A percentile compares a stretch with the other conserved stretches of the same genome.
phyloP scores from a whole-genome alignment of 1,140 invertebrate species.

The Wiebesia pumilae region DNA sequence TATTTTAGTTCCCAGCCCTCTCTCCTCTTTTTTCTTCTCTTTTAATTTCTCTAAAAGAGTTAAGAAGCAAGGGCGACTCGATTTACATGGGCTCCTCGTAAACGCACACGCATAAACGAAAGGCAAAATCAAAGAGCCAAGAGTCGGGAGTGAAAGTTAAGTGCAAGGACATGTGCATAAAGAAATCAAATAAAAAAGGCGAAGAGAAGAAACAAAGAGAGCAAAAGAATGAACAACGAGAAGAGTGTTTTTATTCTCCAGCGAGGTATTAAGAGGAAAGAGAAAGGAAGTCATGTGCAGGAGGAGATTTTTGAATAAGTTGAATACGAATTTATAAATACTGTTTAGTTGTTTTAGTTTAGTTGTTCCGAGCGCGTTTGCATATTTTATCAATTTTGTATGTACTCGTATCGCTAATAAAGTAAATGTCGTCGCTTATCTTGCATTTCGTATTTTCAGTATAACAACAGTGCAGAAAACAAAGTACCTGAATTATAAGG shows the following conservation, averaged over 20 bases:
- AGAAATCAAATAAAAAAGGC: constrained; percentile 43
- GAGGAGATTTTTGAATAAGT: constrained; percentile 24
- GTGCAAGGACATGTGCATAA: constrained; percentile 43
- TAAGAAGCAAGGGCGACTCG: constrained; percentile 36
- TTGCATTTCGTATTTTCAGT: neutral
- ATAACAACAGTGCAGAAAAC: neutral
- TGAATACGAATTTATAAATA: constrained; percentile 22
- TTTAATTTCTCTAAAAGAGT: constrained; percentile 44
- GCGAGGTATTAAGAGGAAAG: constrained; percentile 49
- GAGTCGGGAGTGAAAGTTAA: constrained; percentile 49
- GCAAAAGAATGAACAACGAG: constrained; percentile 54
- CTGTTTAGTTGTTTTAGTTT: too few relatives aligned
- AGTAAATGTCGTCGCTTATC: neutral
- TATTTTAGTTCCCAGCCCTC: constrained; percentile 23
- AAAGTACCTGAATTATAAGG: neutral
- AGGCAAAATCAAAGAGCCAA: constrained; percentile 40
- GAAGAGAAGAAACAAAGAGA: constrained; percentile 42
- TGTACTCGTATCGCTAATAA: neutral
- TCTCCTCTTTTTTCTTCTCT: neutral
- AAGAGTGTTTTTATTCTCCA: constrained; percentile 51
- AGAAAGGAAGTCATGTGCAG: constrained; percentile 29
- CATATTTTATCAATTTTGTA: neutral
- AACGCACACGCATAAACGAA: constrained; percentile 30
- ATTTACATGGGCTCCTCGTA: neutral
- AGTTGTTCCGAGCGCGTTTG: neutral